Conservation (phyloP, 2,888 invertebrate genomes). For the Troilus luridus region DNA sequence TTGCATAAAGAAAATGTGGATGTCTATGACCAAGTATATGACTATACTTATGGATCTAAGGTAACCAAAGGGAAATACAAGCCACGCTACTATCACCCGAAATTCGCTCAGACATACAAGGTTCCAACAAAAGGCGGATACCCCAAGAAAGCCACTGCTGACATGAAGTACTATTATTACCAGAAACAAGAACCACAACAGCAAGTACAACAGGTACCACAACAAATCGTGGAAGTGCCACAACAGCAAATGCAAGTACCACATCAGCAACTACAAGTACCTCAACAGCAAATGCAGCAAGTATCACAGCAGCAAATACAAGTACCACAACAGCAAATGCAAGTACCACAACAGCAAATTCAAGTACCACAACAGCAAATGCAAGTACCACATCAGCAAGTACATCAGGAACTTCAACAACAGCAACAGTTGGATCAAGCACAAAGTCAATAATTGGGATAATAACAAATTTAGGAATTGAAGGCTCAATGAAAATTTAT, state of each 20-base stretch:
- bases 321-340: too few species aligned
- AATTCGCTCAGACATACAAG: slow-evolving; percentile 57
- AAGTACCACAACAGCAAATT: too few species aligned
- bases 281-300: slow-evolving; percentile 61
- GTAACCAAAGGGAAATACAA: slow-evolving; percentile 60
- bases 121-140: slow-evolving; percentile 62
- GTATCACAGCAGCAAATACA: neutral
- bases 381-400: too few species aligned
- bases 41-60: slow-evolving; percentile 53
- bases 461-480: neutral
- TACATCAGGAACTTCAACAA: too few species aligned
- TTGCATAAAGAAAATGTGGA: slow-evolving; percentile 3
- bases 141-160: slow-evolving; percentile 63
- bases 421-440: slow-evolving; percentile 27
- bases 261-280: slow-evolving; percentile 62
- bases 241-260: slow-evolving; percentile 60
- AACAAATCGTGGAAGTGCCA: slow-evolving; percentile 59
- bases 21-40: neutral
- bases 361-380: too few species aligned
- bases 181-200: slow-evolving; percentile 63
- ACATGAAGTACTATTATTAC: slow-evolving; percentile 67
- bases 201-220: slow-evolving; percentile 63
- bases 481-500: slow-evolving; percentile 31
- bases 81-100: slow-evolving; percentile 61
- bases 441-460: slow-evolving; percentile 40